Conservation (phyloP, 2,888 invertebrate species). For the Hartigia nigra region DNA sequence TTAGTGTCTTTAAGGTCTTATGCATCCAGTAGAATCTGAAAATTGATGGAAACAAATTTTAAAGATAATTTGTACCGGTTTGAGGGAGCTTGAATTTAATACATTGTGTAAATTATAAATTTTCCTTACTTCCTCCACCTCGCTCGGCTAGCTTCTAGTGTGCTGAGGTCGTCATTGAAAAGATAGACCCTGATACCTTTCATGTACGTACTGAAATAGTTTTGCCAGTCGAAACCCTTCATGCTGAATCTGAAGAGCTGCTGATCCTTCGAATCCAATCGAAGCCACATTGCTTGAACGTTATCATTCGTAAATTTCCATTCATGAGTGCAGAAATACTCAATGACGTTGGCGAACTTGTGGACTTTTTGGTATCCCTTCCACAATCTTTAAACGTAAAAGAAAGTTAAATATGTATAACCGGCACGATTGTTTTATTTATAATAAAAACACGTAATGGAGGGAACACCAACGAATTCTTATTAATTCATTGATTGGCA, state of each 20-base stretch:
- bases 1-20: conserved; percentile 65
- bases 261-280: conserved; percentile 66
- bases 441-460: no score
- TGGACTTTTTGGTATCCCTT: conserved; percentile 84
- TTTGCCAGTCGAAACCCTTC: conserved; percentile 76
- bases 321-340: conserved; percentile 80
- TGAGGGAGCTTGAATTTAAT: not conserved
- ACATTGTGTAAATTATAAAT: not conserved
- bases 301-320: conserved; percentile 79
- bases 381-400: conserved; percentile 72
- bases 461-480: no score
- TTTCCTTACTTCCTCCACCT: conserved; percentile 70
- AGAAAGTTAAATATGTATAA: not conserved
- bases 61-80: not conserved
- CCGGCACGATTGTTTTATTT: not conserved
- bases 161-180: conserved; percentile 80
- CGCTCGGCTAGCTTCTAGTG: conserved; percentile 73
- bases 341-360: conserved; percentile 78
- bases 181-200: conserved; percentile 80
- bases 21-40: conserved; percentile 71
- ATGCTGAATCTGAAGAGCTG: conserved; percentile 81
- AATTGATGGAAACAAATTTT: conserved; percentile 31
- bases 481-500: not conserved
- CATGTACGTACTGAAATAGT: conserved; percentile 77
- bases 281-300: conserved; percentile 71